Evolutionary conservation across 2,888 invertebrate species (phyloP).

Genomic region (Limnephilus auricula): DNA sequence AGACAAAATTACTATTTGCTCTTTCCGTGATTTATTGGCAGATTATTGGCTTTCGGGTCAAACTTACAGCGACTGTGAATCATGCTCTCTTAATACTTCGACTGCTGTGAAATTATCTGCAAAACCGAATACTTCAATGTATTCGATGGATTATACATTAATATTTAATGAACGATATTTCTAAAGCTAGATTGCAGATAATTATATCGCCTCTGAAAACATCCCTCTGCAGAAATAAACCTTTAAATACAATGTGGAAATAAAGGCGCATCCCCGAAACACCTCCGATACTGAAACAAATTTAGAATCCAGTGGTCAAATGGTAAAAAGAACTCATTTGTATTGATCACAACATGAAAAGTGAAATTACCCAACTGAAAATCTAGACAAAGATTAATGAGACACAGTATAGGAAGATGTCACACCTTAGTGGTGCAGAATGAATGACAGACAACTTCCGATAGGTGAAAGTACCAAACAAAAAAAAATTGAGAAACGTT

Average conservation of each 20-base stretch:
- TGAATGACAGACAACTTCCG: neutral
- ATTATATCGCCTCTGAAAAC: neutral
- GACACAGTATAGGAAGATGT: too few species aligned
- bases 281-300: too few species aligned
- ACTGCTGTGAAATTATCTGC: neutral
- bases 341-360: too few species aligned
- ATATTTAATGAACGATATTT: neutral
- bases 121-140: neutral
- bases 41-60: conserved; percentile 43
- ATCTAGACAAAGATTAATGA: too few species aligned
- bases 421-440: too few species aligned
- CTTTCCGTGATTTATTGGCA: conserved; percentile 40
- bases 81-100: neutral
- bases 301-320: too few species aligned
- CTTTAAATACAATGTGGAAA: neutral
- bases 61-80: conserved; percentile 20
- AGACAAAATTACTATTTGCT: conserved; percentile 44
- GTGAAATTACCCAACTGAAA: too few species aligned
- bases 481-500: neutral
- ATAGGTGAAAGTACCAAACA: neutral
- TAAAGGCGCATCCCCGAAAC: neutral
- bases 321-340: neutral
- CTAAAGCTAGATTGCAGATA: neutral
- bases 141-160: neutral
- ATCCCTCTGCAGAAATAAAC: neutral